Percentiles rank a stretch among this genome's conserved stretches.
Conservation (phyloP, 2,797 vertebrate species). For the Sebastes glaucus region DNA sequence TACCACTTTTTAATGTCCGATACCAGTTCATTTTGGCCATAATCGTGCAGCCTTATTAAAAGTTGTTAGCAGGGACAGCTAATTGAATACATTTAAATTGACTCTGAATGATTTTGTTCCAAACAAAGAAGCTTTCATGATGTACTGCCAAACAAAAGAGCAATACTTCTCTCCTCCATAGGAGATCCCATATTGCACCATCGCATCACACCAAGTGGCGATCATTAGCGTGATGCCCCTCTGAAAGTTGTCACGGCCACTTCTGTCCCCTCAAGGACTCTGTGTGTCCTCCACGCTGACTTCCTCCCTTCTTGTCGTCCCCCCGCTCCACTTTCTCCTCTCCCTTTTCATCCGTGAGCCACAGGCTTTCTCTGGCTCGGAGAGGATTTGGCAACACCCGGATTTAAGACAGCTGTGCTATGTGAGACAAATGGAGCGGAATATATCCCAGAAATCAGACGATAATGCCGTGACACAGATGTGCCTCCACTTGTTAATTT, state of each 20-base stretch:
- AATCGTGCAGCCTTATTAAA: neutral
- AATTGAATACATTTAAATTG: neutral
- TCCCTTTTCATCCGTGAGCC: constrained; percentile 21
- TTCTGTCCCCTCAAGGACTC: constrained; percentile 39
- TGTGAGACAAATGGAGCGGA: constrained; percentile 63
- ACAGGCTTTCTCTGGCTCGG: constrained; percentile 35
- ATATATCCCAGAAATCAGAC: constrained; percentile 56
- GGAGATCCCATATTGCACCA: neutral
- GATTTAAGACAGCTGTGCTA: constrained; percentile 62
- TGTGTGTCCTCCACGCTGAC: constrained; percentile 34
- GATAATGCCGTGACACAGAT: constrained; percentile 47
- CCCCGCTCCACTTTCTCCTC: neutral
- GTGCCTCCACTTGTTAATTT: constrained; percentile 45
- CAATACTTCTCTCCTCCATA: neutral
- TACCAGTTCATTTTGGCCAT: neutral
- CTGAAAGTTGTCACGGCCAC: constrained; percentile 31
- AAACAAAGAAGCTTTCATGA: neutral
- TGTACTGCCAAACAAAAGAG: neutral
- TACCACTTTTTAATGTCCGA: too few species aligned
- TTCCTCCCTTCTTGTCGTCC: constrained; percentile 27
- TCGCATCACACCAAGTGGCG: neutral
- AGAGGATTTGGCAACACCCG: constrained; percentile 58
- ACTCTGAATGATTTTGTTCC: neutral
- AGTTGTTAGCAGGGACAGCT: neutral
- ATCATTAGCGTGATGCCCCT: constrained; percentile 37